Percentiles rank a stretch among this genome's conserved stretches.
Conservation (phyloP, 2,797 vertebrate genomes). For the Allobates femoralis region DNA sequence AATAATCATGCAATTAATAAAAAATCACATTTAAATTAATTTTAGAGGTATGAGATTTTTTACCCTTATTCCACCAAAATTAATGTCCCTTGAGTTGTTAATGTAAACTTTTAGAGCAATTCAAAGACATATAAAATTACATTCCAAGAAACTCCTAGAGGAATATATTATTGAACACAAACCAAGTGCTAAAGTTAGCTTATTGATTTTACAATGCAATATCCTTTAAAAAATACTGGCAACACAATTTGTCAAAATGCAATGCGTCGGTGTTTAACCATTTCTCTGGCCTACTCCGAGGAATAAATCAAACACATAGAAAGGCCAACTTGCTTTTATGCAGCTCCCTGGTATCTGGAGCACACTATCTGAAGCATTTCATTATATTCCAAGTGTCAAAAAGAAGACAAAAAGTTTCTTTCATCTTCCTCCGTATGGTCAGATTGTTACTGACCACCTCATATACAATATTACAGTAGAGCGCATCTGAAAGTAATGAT, state of each 20-base stretch:
- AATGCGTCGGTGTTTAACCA: conserved; percentile 52
- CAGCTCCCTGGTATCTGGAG: no score
- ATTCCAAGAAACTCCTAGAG: conserved; percentile 42
- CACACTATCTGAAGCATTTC: no score
- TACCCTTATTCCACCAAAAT: conserved; percentile 4
- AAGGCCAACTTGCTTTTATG: not conserved
- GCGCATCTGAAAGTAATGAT: not conserved
- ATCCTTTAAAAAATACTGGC: conserved; percentile 62
- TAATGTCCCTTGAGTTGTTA: conserved; percentile 20
- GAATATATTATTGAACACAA: conserved; percentile 61
- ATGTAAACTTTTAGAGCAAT: conserved; percentile 48
- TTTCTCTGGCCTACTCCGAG: conserved; percentile 13
- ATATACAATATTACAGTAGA: not conserved
- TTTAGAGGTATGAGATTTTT: not conserved
- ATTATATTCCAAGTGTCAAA: not conserved
- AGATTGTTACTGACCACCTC: not conserved
- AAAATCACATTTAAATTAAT: not conserved
- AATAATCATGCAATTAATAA: no score
- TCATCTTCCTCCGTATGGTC: not conserved
- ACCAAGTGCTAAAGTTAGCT: conserved; percentile 63
- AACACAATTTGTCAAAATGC: conserved; percentile 57
- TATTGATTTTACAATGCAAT: conserved; percentile 62
- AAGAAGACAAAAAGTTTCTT: not conserved
- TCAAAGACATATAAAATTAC: conserved; percentile 53
- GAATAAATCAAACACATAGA: not conserved